These are phyloP conservation scores for Aphelenchoides besseyi DNA, from an alignment of 1,140 invertebrate genomes.

Conservation along the genomic window DNA sequence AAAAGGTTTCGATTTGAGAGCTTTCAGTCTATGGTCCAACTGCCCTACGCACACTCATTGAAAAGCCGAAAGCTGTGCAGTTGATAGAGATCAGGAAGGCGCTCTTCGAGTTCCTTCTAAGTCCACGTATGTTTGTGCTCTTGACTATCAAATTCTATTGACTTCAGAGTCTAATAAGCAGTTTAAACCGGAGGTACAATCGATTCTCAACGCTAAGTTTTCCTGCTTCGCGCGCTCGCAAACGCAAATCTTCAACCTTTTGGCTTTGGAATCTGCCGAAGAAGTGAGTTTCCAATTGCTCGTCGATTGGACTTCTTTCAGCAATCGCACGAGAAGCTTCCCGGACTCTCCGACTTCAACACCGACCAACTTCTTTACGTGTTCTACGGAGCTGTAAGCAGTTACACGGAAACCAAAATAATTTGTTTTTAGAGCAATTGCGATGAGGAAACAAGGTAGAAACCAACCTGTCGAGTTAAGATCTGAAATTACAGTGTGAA, in stretches of 20 bases:
- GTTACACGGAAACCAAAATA: neutral
- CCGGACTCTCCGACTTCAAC: neutral
- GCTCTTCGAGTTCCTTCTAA: neutral
- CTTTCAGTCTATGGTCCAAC: constrained; percentile 1
- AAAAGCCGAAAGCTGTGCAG: neutral
- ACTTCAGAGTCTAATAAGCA: neutral
- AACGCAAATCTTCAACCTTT: neutral
- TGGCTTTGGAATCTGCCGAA: constrained; percentile 3
- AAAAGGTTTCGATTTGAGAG: neutral
- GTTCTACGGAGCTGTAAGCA: neutral
- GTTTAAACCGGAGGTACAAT: constrained; percentile 7
- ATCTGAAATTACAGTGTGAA: constrained; percentile 6
- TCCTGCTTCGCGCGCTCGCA: neutral
- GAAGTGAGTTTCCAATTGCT: neutral
- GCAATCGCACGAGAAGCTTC: neutral
- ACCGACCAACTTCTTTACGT: neutral
- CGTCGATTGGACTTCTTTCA: neutral
- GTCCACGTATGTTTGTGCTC: neutral
- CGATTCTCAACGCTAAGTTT: constrained; percentile 16
- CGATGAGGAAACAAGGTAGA: neutral
- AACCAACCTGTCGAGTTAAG: neutral
- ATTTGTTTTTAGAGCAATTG: neutral
- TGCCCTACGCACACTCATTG: neutral
- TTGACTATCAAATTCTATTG: too few species aligned
- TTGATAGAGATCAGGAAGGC: neutral